Evolutionary conservation across 2,888 invertebrate species (phyloP).

Genomic region (Calameuta filiformis): DNA sequence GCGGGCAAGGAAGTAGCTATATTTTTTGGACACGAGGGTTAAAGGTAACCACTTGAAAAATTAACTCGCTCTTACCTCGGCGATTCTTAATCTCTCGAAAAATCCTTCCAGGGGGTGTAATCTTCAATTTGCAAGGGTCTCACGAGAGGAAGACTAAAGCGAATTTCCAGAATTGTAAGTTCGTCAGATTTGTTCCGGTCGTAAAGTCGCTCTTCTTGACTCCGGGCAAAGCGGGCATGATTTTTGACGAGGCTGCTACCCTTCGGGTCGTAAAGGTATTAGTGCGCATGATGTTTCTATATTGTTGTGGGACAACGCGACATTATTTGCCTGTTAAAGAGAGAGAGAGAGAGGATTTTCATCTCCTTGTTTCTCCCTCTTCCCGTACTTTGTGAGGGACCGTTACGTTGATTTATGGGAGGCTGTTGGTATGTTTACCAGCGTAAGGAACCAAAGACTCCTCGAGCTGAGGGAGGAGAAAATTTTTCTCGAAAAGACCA

Average conservation of each 20-base stretch:
- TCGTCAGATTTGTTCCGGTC: constrained; percentile 39
- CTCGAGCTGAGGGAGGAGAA: background rate
- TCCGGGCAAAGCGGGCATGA: background rate
- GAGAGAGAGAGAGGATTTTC: constrained; percentile 17
- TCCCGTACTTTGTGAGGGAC: background rate
- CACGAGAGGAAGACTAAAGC: background rate
- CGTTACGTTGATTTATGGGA: constrained; percentile 46
- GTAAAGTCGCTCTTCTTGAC: constrained; percentile 25
- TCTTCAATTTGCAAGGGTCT: constrained; percentile 5
- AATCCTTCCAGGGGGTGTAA: constrained; percentile 2
- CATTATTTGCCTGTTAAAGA: constrained; percentile 51
- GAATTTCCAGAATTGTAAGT: constrained; percentile 21
- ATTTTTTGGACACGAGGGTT: background rate
- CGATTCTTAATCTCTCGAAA: constrained; percentile 6
- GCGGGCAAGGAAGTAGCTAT: background rate
- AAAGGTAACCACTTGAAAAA: background rate
- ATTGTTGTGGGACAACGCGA: constrained; percentile 47
- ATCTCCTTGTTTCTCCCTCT: background rate
- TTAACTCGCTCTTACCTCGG: background rate
- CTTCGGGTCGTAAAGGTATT: constrained; percentile 47
- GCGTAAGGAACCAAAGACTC: background rate
- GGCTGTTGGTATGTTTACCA: background rate
- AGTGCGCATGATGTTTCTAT: constrained; percentile 43
- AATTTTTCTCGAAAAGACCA: background rate
- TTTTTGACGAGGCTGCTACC: constrained; percentile 9